Evolutionary conservation across 1,140 invertebrate species (phyloP), one percentile per base, ranked within the genome.

Genomic region (Sycobia sp.): DNA sequence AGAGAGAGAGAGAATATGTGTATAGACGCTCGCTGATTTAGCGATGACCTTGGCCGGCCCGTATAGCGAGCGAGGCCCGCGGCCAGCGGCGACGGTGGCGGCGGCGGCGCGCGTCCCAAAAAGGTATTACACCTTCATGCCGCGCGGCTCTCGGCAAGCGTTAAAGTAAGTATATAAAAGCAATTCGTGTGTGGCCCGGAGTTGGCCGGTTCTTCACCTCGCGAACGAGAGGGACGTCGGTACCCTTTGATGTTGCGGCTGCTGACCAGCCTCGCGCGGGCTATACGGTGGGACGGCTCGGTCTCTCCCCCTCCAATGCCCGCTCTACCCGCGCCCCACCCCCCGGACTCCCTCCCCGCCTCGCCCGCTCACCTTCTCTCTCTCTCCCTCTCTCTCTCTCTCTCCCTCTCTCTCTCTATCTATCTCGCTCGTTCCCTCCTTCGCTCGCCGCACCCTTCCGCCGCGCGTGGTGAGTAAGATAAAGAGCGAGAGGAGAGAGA

Each of bases 101-200:
- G 23, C 38, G 34, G 49, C 20, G 18, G 49, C 49, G n/a, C 16
- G 13, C 29, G 36, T 36, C 16, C 62, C 64, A 65, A 67, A 72
- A 72, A 71, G 67, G 63, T 66, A 68, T 62, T 66, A 62, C 65
- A 69, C 68, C 69, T 75, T 69, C 68, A 68, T 69, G 74, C 74
- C 9, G 23, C 47, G 38, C 29, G 5, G 29, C 29, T 32, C 29
- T 11, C 29, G 29, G 29, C 29, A 47, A 55, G 53, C 55, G 62
- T 27, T n/a, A 43, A 72, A 71, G 71, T 73, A 71, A 69, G 68
- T 79, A 74, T 80, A 82, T 80, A 80, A 81, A 80, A 78, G 77
- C 77, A 75, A 81, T 81, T 79, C 78, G 80, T 80, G 80, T 80
- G 80, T 82, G 80, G 80, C 78, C 80, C 74, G 76, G 78, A 80